A percentile compares a stretch with the other conserved stretches of the same genome.
phyloP scores from a whole-genome alignment of 2,113 vertebrate genomes.

The Phrynosoma platyrhinos region DNA sequence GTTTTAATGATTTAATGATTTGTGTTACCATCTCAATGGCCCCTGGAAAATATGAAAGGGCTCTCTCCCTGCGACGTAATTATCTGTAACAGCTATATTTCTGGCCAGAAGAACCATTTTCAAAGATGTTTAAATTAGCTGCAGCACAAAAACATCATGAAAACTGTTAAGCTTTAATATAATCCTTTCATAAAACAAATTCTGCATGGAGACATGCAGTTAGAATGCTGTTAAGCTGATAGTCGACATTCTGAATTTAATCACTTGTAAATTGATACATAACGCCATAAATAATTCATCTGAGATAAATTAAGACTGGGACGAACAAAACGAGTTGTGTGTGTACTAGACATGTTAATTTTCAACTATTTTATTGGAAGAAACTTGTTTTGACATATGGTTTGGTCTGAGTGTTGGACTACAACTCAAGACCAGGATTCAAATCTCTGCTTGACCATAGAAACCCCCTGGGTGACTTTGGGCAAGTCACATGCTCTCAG shows the following conservation, averaged over 20 bases:
- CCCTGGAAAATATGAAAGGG: constrained; percentile 55
- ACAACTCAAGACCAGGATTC: too few relatives aligned
- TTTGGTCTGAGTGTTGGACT: too few relatives aligned
- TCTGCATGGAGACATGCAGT: background rate
- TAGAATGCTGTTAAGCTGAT: background rate
- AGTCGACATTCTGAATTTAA: constrained; percentile 15
- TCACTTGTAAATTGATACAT: background rate
- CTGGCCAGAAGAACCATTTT: background rate
- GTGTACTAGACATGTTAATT: too few relatives aligned
- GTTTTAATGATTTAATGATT: constrained; percentile 25
- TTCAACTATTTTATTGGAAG: too few relatives aligned
- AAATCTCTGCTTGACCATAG: too few relatives aligned
- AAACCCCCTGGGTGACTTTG: too few relatives aligned
- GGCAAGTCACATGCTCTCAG: too few relatives aligned
- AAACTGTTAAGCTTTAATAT: constrained; percentile 41
- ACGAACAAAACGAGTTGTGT: background rate
- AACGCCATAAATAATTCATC: background rate
- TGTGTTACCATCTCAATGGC: constrained; percentile 17
- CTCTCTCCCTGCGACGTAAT: constrained; percentile 46
- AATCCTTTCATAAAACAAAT: background rate
- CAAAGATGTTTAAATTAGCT: constrained; percentile 5
- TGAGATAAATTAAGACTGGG: background rate
- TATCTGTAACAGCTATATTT: constrained; percentile 17
- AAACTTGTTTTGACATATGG: too few relatives aligned
- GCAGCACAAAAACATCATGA: background rate